A percentile compares a stretch with the other conserved stretches of the same genome.
Evolutionary conservation across 2,797 vertebrate genomes (phyloP).

Genomic region (Heterohyrax brucei): DNA sequence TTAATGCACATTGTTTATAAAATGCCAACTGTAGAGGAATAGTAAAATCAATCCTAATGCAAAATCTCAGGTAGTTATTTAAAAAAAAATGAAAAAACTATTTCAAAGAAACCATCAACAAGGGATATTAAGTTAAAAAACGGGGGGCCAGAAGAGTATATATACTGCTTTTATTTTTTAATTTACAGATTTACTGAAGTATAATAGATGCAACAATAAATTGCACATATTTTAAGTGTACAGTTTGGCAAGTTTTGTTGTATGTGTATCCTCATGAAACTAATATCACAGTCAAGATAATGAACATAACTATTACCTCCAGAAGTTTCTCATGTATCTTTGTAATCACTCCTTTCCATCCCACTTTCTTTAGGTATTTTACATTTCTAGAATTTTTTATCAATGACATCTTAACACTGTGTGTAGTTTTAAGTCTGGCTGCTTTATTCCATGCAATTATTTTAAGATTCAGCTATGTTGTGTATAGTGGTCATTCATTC

Average conservation of each 20-base stretch:
- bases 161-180: not conserved
- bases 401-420: not conserved
- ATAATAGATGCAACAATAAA: conserved; percentile 21
- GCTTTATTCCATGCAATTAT: conserved; percentile 29
- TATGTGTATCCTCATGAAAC: not conserved
- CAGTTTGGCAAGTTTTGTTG: not conserved
- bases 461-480: conserved; percentile 10
- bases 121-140: not conserved
- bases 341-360: not conserved
- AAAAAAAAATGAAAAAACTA: not conserved
- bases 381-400: conserved; percentile 33
- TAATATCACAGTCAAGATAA: not conserved
- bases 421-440: conserved; percentile 33
- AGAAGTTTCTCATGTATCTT: not conserved
- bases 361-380: conserved; percentile 45
- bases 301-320: not conserved
- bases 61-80: conserved; percentile 5
- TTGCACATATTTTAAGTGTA: not conserved
- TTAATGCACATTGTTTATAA: conserved; percentile 52
- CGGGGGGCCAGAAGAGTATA: not conserved
- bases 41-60: conserved; percentile 41
- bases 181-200: conserved; percentile 45
- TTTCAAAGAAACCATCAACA: conserved; percentile 6
- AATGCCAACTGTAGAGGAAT: not conserved
- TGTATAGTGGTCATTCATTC: not conserved